A percentile compares a stretch with the other conserved stretches of the same genome.
Evolutionary conservation across 2,888 invertebrate species (phyloP).

Genomic region (Nomada lathburiana): DNA sequence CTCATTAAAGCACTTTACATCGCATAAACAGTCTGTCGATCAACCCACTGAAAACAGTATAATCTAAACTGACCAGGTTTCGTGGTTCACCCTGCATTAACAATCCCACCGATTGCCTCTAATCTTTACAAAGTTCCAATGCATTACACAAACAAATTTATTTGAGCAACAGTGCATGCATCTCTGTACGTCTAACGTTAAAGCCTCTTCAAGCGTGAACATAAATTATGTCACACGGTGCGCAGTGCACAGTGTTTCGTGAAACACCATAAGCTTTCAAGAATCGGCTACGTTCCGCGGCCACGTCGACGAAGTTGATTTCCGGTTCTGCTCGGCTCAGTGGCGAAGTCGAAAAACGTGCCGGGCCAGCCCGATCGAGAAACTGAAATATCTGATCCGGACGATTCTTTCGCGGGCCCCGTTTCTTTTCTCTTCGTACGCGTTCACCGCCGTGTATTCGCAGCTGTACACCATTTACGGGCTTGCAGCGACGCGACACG

Average conservation of each 20-base stretch:
- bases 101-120: too few relatives aligned
- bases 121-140: too few relatives aligned
- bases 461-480: constrained; percentile 65
- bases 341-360: constrained; percentile 49
- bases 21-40: too few relatives aligned
- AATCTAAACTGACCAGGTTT: too few relatives aligned
- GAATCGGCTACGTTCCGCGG: constrained; percentile 14
- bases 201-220: too few relatives aligned
- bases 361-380: constrained; percentile 47
- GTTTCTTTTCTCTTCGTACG: constrained; percentile 48
- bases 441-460: constrained; percentile 35
- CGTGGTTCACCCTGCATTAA: too few relatives aligned
- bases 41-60: too few relatives aligned
- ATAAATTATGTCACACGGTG: too few relatives aligned
- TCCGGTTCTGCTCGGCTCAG: constrained; percentile 43
- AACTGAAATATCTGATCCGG: constrained; percentile 55
- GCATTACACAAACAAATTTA: too few relatives aligned
- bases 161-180: too few relatives aligned
- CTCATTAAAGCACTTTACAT: too few relatives aligned
- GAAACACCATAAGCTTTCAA: constrained; percentile 13
- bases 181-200: too few relatives aligned
- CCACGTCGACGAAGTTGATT: constrained; percentile 14
- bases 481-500: constrained; percentile 27
- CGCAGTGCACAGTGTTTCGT: background rate
- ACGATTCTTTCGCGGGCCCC: constrained; percentile 43